A percentile compares a stretch with the other conserved stretches of the same genome.
Conservation (phyloP, 2,888 invertebrate genomes). For the Hirtodrosophila duncani region DNA sequence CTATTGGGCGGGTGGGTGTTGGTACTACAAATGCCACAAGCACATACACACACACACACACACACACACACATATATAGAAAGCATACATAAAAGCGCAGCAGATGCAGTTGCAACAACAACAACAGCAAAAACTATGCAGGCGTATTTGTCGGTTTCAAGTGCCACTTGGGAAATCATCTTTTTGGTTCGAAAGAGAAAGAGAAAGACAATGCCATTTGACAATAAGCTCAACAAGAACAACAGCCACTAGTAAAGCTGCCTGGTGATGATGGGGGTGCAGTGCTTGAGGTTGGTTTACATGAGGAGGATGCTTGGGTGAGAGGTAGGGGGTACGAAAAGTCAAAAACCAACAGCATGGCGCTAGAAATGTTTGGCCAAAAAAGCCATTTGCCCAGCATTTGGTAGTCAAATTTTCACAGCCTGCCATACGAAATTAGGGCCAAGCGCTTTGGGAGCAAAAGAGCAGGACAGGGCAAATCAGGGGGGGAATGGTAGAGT, state of each 20-base stretch:
- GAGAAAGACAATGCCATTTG: conserved; percentile 43
- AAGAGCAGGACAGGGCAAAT: conserved; percentile 8
- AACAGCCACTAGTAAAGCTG: conserved; percentile 2
- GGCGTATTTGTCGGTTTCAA: conserved; percentile 64
- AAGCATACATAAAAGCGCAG: conserved; percentile 55
- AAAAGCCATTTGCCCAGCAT: conserved; percentile 44
- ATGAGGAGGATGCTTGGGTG: conserved; percentile 7
- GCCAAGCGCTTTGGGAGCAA: too few species aligned
- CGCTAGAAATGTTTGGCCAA: conserved; percentile 11
- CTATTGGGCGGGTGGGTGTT: conserved; percentile 13
- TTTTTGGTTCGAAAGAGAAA: conserved; percentile 46
- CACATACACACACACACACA: conserved; percentile 7
- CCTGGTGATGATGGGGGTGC: not conserved
- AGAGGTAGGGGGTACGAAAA: conserved; percentile 2
- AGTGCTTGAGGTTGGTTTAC: not conserved
- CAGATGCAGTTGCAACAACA: conserved; percentile 44
- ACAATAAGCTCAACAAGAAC: conserved; percentile 35
- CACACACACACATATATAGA: not conserved
- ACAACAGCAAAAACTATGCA: conserved; percentile 29
- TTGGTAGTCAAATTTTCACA: conserved; percentile 61
- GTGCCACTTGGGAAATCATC: conserved; percentile 73
- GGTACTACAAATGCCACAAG: conserved; percentile 50
- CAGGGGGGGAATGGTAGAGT: not conserved
- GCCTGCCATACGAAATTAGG: too few species aligned
- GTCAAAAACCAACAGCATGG: not conserved